A percentile compares a stretch with the other conserved stretches of the same genome.
phyloP scores from a whole-genome alignment of 2,113 vertebrate species.

The Podiceps cristatus region DNA sequence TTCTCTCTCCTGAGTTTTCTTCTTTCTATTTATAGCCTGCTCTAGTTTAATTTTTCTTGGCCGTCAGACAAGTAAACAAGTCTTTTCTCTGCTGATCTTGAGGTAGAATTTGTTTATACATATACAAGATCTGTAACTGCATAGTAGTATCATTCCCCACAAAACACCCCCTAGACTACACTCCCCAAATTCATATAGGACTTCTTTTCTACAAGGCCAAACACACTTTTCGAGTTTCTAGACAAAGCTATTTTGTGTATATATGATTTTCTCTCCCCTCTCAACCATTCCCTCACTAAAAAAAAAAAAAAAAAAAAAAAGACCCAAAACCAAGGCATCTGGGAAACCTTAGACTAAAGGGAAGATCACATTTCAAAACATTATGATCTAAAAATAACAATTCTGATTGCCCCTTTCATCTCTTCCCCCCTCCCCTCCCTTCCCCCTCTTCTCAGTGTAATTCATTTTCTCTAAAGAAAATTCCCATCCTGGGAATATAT shows the following conservation, averaged over 20 bases:
- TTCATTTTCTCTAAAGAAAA: neutral
- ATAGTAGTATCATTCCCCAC: neutral
- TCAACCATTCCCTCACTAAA: neutral
- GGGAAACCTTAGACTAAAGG: neutral
- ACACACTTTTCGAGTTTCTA: neutral
- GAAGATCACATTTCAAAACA: constrained; percentile 57
- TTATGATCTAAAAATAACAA: constrained; percentile 24
- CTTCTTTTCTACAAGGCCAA: constrained; percentile 15
- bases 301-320: neutral
- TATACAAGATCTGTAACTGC: constrained; percentile 16
- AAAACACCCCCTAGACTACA: neutral
- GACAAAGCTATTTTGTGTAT: constrained; percentile 4
- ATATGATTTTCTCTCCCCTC: neutral
- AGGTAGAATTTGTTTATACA: constrained; percentile 27
- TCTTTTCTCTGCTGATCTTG: constrained; percentile 45
- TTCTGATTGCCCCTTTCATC: neutral
- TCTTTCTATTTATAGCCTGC: constrained; percentile 37
- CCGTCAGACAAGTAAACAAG: constrained; percentile 36
- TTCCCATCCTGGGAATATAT: neutral
- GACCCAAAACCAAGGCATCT: neutral
- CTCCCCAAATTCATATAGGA: neutral
- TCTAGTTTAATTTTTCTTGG: constrained; percentile 54
- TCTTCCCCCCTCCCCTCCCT: neutral
- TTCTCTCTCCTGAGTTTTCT: neutral
- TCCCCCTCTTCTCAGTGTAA: neutral